A percentile compares a stretch with the other conserved stretches of the same genome.
Evolutionary conservation across 2,888 invertebrate species (phyloP).

Genomic region (Odontocerum albicorne): DNA sequence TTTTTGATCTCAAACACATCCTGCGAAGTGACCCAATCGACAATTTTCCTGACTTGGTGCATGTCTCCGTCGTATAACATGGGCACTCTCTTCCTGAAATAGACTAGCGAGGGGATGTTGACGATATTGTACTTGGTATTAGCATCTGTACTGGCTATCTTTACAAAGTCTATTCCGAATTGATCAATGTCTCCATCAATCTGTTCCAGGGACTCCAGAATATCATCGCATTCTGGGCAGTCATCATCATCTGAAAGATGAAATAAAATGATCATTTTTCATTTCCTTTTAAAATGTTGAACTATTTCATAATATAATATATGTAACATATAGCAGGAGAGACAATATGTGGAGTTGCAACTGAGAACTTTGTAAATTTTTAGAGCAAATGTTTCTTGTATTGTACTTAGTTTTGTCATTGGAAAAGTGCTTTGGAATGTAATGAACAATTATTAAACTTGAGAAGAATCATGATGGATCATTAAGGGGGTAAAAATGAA

Average conservation of each 20-base stretch:
- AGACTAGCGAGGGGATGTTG: slow-evolving; percentile 82
- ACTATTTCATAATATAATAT: neutral
- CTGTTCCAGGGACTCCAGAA: slow-evolving; percentile 86
- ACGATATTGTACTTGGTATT: slow-evolving; percentile 81
- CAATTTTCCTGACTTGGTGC: slow-evolving; percentile 80
- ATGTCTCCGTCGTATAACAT: slow-evolving; percentile 89
- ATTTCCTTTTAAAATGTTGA: neutral
- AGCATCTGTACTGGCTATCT: slow-evolving; percentile 81
- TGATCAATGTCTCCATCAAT: slow-evolving; percentile 95
- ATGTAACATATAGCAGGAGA: too few species aligned
- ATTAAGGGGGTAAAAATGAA: too few species aligned
- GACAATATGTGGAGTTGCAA: too few species aligned
- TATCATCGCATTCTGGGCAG: slow-evolving; percentile 89
- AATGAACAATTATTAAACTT: too few species aligned
- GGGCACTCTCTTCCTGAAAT: slow-evolving; percentile 81
- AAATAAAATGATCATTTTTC: neutral
- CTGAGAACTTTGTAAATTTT: too few species aligned
- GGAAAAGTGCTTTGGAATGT: too few species aligned
- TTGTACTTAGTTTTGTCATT: too few species aligned
- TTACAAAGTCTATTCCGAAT: slow-evolving; percentile 93
- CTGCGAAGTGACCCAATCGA: slow-evolving; percentile 90
- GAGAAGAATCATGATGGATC: too few species aligned
- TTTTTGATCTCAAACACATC: slow-evolving; percentile 95
- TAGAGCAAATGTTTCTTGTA: too few species aligned
- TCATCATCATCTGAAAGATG: slow-evolving; percentile 75